phyloP scores from a whole-genome alignment of 1,140 invertebrate species.

The Apis dorsata region DNA sequence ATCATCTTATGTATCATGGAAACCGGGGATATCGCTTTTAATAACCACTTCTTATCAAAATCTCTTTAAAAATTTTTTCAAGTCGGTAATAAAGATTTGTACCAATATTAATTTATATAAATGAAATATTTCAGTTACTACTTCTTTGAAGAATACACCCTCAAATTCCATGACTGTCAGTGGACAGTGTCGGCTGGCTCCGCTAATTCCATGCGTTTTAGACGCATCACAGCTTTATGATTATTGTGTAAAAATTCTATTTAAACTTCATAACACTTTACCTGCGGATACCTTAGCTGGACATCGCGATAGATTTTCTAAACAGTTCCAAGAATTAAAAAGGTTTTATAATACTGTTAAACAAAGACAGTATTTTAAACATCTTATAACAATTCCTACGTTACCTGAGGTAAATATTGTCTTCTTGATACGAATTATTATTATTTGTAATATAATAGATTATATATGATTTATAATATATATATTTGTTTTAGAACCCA shows the following conservation, averaged over 20 bases:
- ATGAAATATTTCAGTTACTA: constrained; percentile 87
- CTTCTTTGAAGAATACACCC: constrained; percentile 94
- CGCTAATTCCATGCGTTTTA: constrained; percentile 98
- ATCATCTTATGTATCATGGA: not conserved
- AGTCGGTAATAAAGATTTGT: not conserved
- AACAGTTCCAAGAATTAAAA: constrained; percentile 94
- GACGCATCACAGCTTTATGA: constrained; percentile 98
- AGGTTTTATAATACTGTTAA: constrained; percentile 96
- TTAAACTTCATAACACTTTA: constrained; percentile 94
- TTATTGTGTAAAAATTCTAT: constrained; percentile 96
- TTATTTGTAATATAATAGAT: not conserved
- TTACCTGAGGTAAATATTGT: constrained; percentile 89
- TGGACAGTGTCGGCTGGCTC: constrained; percentile 97
- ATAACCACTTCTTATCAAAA: not conserved
- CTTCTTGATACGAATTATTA: not conserved
- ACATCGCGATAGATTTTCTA: constrained; percentile 94
- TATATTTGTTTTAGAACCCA: constrained; percentile 84
- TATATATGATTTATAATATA: no score
- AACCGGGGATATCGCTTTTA: not conserved
- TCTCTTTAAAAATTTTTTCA: constrained; percentile 1
- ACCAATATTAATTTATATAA: constrained; percentile 13
- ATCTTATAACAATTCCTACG: constrained; percentile 95
- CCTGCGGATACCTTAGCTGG: constrained; percentile 94
- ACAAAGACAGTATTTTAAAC: constrained; percentile 98
- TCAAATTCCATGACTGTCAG: constrained; percentile 98